Conservation (phyloP, 2,113 vertebrate species). For the Ptilorrhoa leucosticta region DNA sequence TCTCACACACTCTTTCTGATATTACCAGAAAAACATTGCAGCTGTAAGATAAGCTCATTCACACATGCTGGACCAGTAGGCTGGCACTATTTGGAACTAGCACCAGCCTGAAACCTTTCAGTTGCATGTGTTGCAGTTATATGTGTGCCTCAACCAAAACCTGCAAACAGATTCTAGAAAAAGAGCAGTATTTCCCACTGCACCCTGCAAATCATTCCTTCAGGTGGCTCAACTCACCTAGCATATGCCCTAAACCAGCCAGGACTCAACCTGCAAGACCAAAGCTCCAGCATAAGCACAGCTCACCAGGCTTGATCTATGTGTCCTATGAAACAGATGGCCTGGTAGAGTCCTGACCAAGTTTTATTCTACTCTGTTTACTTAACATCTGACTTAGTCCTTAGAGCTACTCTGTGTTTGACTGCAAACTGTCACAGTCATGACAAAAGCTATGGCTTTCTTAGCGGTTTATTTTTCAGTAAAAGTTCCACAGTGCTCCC, state of each 20-base stretch:
- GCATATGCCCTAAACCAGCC: neutral
- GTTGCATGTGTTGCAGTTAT: neutral
- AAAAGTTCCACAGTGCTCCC: neutral
- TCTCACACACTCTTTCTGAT: neutral
- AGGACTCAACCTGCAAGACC: neutral
- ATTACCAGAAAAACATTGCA: neutral
- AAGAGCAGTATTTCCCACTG: neutral
- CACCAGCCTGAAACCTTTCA: neutral
- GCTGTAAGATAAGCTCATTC: neutral
- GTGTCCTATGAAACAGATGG: neutral
- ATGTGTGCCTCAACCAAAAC: neutral
- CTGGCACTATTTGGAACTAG: neutral
- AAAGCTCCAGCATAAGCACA: neutral
- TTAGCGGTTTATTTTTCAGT: neutral
- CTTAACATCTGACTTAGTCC: neutral
- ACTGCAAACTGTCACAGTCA: neutral
- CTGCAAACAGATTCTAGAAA: neutral
- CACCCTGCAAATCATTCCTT: neutral
- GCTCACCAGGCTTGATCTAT: neutral
- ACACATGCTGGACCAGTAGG: neutral
- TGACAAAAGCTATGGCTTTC: neutral
- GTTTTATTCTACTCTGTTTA: neutral
- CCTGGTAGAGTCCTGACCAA: neutral
- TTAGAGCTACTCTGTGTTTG: neutral
- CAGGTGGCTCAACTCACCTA: neutral